Evolutionary conservation across 37 sponge, comb jelly and placozoan species (phyloP), one percentile per base, ranked within the genome.

Genomic region (Eunapius fragilis): DNA sequence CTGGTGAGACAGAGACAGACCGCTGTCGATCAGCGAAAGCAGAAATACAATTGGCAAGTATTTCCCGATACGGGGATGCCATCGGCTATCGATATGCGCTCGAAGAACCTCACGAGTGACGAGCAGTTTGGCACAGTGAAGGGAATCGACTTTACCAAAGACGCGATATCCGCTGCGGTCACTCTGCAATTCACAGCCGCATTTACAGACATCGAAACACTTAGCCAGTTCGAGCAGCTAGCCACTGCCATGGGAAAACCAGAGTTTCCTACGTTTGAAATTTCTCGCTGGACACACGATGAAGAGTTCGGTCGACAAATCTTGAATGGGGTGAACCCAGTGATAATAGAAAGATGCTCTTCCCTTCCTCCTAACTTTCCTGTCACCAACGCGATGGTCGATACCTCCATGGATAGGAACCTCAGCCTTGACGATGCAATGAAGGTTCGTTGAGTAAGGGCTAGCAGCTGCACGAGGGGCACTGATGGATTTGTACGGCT

Each of bases 301-400:
- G 78, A 27, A 0, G 92, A 92, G 37, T 88, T 92, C 69, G 92
- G 92, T 35, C 85, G 92, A 14, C 85, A 88, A 72, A 83, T 92
- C 2, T 70, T 92, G 41, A 82, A 92, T 81, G 92, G 89, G 31
- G 84, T 81, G 14, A 87, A 88, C 47, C 89, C 89, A 31, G 67
- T 58, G 12, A 28, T 88, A 23, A 87, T 92, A 70, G 24, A 70
- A 10, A 76, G 37, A 27, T 85, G 84, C 26, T 24, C 71, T 0
- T 10, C 28, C 0, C 72, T 88, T 2, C 92, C 89, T 13, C 70
- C 35, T 24, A 84, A 92, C 45, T 92, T 92, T 74, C 92, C 76
- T n/a, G 88, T 92, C 11, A 92, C 88, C 13, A 32, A 88, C 26
- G 86, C 79, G 9, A 78, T 84, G 74, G 85, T 92, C 12, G n/a